Evolutionary conservation across 1,140 invertebrate genomes (phyloP), one percentile per base, ranked within the genome.

Genomic region (Diabrotica virgifera): DNA sequence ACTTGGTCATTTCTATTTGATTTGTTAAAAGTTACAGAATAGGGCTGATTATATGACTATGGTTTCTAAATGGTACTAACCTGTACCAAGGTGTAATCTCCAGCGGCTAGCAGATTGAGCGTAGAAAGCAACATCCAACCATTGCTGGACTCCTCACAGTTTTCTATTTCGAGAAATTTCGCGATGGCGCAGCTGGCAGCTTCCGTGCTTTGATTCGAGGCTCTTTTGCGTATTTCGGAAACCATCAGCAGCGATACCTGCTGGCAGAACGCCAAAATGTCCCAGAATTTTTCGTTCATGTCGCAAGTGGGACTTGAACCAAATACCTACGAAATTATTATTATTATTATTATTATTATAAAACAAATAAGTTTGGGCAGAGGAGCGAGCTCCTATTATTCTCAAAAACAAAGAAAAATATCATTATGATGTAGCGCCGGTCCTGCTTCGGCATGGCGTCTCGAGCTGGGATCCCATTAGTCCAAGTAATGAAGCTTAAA

Each of bases 241-340:
- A 98, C 95, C 91, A 98, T 97, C 12, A 98, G 83, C 72, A 92
- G 90, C 0, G 95, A 96, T 6, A 97, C 94, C 84, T 97, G 91
- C 78, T 95, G 92, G 74, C 93, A 95, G 78, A 97, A 97, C 63
- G 92, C 89, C 53, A 95, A 79, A 70, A 96, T 92, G 79, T 97
- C 95, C 84, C 92, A 90, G 80, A 97, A 97, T 77, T 96, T 95
- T 78, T 97, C 95, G 78, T 91, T 93, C 92, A 97, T 96, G 74
- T 96, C 94, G 76, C 88, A 88, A 2, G 92, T 89, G 51, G 93
- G 91, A 78, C 91, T 91, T 70, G 91, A 89, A 62, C 92, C 92
- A 84, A 97, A 97, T 55, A 96, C 93, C 94, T 96, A 66, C 66
- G 8, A 46, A 46, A 10, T n/a, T n/a, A n/a, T n/a, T n/a, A n/a